Conservation (phyloP, 2,113 vertebrate species). For the Lepus europaeus region DNA sequence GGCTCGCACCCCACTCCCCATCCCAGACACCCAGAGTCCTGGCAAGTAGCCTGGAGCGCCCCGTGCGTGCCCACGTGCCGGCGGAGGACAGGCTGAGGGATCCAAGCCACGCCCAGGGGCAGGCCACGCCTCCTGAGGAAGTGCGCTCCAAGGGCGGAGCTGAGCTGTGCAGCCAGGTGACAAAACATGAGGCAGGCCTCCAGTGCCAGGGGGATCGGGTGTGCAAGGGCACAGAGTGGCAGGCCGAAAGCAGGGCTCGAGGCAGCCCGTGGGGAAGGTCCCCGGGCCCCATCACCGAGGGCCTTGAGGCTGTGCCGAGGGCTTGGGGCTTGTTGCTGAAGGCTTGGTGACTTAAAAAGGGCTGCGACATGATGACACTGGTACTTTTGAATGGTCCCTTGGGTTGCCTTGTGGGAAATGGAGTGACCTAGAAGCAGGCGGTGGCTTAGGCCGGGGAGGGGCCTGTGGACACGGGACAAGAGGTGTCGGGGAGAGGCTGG, state of each 20-base stretch:
- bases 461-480: neutral
- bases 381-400: neutral
- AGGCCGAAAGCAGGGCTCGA: accelerated
- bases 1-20: neutral
- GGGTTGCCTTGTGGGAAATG: neutral
- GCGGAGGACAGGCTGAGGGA: neutral
- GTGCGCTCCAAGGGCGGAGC: neutral
- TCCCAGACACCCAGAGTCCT: neutral
- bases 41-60: neutral
- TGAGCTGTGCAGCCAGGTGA: neutral
- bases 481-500: neutral
- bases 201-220: too few relatives aligned
- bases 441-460: neutral
- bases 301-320: neutral
- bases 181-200: too few relatives aligned
- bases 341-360: neutral
- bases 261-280: neutral
- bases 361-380: neutral
- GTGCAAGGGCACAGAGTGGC: too few relatives aligned
- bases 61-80: neutral
- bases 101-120: neutral
- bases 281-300: neutral
- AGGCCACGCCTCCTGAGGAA: neutral
- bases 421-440: neutral
- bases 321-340: neutral